Conservation (phyloP, 2,797 vertebrate species). For the Sebastes itinus region DNA sequence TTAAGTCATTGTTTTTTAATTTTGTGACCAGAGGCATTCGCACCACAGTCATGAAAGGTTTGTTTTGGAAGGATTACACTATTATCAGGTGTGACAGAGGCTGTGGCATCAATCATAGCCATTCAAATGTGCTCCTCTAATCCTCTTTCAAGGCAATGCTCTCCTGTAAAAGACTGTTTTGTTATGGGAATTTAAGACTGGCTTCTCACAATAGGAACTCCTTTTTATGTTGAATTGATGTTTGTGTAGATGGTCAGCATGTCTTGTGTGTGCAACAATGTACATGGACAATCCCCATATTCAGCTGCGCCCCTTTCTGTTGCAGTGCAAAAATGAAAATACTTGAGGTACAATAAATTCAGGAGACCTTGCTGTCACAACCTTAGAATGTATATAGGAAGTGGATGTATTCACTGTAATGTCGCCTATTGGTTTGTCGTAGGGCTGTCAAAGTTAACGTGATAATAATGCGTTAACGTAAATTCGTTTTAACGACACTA, state of each 20-base stretch:
- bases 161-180: background rate
- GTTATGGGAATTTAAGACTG: background rate
- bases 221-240: background rate
- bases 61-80: conserved; percentile 6
- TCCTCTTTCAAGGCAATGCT: background rate
- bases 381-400: background rate
- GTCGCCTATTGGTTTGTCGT: too few species aligned
- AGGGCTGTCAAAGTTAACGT: too few species aligned
- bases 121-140: background rate
- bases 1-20: background rate
- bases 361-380: background rate
- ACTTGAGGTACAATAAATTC: background rate
- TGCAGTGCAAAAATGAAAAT: background rate
- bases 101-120: background rate
- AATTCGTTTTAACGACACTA: too few species aligned
- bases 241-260: background rate
- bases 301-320: background rate
- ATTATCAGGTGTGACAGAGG: background rate
- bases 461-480: too few species aligned
- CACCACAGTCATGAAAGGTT: background rate
- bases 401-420: too few species aligned
- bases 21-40: background rate
- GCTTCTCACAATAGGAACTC: background rate
- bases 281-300: background rate
- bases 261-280: background rate